Evolutionary conservation across 2,888 invertebrate species (phyloP).

Genomic region (Dorcus parallelipipedus): DNA sequence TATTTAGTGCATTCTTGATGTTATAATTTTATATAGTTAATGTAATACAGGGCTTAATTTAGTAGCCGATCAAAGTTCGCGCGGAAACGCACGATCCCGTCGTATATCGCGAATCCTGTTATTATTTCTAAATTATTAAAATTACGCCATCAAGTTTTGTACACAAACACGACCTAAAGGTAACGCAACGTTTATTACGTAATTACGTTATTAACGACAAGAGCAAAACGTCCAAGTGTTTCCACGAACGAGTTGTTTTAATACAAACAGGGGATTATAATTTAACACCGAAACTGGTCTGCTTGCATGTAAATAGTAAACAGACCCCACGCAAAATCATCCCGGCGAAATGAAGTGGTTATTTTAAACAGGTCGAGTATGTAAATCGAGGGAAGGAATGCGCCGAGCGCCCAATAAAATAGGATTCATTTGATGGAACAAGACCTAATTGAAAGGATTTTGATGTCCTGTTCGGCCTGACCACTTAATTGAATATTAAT

Average conservation of each 20-base stretch:
- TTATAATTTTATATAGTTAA: background rate
- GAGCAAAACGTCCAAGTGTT: background rate
- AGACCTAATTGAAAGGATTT: constrained; percentile 36
- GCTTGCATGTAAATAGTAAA: constrained; percentile 15
- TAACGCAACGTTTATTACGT: too few species aligned
- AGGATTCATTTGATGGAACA: constrained; percentile 27
- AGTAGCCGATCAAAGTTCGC: too few species aligned
- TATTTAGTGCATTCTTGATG: background rate
- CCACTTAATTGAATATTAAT: constrained; percentile 34
- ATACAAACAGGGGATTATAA: constrained; percentile 18
- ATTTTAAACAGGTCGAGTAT: constrained; percentile 32
- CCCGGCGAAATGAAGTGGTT: constrained; percentile 17
- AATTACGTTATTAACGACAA: too few species aligned
- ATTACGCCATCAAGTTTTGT: too few species aligned
- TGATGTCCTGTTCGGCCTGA: constrained; percentile 26
- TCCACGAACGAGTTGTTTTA: constrained; percentile 7
- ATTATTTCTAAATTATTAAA: too few species aligned
- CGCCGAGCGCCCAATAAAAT: constrained; percentile 28
- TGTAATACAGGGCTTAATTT: background rate
- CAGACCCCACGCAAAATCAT: constrained; percentile 18
- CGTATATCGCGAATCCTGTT: too few species aligned
- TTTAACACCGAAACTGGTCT: constrained; percentile 17
- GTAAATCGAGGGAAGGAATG: constrained; percentile 31
- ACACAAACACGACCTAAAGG: too few species aligned
- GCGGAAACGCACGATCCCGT: too few species aligned